phyloP scores from a whole-genome alignment of 2,888 invertebrate genomes.

The Protonemura montana region DNA sequence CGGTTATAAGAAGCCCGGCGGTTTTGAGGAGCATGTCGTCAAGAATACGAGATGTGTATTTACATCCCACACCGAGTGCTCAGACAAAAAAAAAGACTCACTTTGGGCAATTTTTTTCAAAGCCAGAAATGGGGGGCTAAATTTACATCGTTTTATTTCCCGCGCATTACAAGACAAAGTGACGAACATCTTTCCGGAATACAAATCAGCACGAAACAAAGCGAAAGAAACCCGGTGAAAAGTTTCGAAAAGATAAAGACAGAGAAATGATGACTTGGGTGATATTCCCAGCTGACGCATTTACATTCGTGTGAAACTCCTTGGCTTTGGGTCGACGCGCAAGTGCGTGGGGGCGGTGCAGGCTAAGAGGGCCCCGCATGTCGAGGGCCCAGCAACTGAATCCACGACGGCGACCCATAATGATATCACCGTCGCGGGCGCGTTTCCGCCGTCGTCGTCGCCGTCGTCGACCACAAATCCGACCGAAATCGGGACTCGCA shows the following conservation, averaged over 20 bases:
- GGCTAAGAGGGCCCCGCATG: not conserved
- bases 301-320: constrained; percentile 25
- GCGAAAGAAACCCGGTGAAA: constrained; percentile 26
- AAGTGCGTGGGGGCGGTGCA: not conserved
- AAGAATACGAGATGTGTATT: not conserved
- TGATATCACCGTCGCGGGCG: constrained; percentile 17
- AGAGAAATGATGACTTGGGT: constrained; percentile 42
- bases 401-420: constrained; percentile 17
- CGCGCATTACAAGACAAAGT: constrained; percentile 47
- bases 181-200: constrained; percentile 47
- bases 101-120: not conserved
- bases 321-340: too few relatives aligned
- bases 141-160: constrained; percentile 48
- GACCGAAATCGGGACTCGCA: constrained; percentile 13
- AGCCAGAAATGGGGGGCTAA: constrained; percentile 36
- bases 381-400: not conserved
- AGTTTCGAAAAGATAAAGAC: constrained; percentile 27
- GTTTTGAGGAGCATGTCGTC: constrained; percentile 23
- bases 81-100: constrained; percentile 1
- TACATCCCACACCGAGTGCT: not conserved
- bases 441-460: not conserved
- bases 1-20: not conserved
- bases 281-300: constrained; percentile 48
- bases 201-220: constrained; percentile 47
- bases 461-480: constrained; percentile 15